phyloP scores from a whole-genome alignment of 2,113 vertebrate species.

The Ctenomys sociabilis region DNA sequence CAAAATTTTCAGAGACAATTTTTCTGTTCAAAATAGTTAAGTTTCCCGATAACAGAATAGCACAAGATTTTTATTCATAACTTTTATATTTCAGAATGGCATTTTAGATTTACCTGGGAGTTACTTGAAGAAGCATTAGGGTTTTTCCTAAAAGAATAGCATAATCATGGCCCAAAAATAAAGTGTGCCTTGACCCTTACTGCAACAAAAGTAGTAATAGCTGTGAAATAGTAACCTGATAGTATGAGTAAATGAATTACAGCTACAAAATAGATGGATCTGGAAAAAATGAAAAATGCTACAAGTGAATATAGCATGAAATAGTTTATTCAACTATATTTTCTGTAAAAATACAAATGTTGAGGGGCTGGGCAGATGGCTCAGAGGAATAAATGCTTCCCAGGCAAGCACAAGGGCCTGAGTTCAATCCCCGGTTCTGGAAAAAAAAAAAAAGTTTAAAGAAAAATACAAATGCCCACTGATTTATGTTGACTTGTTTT shows the following conservation, averaged over 20 bases:
- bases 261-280: not conserved
- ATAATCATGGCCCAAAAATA: not conserved
- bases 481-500: not conserved
- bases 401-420: no score
- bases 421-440: no score
- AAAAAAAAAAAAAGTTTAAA: no score
- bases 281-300: not conserved
- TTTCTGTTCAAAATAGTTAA: not conserved
- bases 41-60: not conserved
- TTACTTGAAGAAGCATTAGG: not conserved
- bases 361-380: no score
- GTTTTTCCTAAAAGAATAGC: not conserved
- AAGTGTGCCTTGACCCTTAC: not conserved
- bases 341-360: not conserved
- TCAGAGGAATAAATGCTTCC: no score
- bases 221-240: slow-evolving; percentile 4
- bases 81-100: not conserved
- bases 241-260: slow-evolving; percentile 11
- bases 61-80: not conserved
- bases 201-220: not conserved
- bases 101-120: not conserved
- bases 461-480: not conserved
- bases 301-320: not conserved
- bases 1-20: not conserved
- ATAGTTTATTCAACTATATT: not conserved